phyloP scores from a whole-genome alignment of 2,797 vertebrate species.

The Adrianichthys oophorus region DNA sequence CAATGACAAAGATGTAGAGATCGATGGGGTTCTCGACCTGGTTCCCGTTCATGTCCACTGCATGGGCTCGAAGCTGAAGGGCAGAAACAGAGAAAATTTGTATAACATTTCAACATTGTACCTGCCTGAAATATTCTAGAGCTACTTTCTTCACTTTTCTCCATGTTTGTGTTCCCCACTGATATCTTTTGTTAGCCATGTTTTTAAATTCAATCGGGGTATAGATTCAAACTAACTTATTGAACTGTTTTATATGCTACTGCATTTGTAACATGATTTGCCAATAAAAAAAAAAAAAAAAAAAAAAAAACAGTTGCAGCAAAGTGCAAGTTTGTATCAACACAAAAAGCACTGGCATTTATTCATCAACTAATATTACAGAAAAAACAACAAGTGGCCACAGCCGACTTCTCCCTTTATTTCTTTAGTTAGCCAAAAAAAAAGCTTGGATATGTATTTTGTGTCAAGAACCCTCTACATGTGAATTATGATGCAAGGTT shows the following conservation, averaged over 20 bases:
- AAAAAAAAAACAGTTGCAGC: background rate
- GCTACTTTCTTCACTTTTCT: background rate
- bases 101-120: too few species aligned
- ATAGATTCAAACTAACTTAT: background rate
- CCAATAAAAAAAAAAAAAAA: background rate
- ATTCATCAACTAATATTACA: background rate
- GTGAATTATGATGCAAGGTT: too few species aligned
- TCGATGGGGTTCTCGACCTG: slow-evolving; percentile 97
- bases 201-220: background rate
- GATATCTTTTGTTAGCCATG: background rate
- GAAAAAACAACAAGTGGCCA: too few species aligned
- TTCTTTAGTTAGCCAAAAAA: too few species aligned
- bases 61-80: slow-evolving; percentile 88
- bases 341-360: background rate
- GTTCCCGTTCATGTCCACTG: slow-evolving; percentile 96
- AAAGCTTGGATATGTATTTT: too few species aligned
- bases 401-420: too few species aligned
- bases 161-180: background rate
- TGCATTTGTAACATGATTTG: background rate
- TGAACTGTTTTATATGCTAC: too few species aligned
- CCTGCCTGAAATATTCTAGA: background rate
- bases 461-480: too few species aligned
- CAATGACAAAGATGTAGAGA: slow-evolving; percentile 95
- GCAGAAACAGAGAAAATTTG: slow-evolving; percentile 7
- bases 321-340: background rate